phyloP scores from a whole-genome alignment of 2,113 vertebrate genomes.

The Trachemys scripta region DNA sequence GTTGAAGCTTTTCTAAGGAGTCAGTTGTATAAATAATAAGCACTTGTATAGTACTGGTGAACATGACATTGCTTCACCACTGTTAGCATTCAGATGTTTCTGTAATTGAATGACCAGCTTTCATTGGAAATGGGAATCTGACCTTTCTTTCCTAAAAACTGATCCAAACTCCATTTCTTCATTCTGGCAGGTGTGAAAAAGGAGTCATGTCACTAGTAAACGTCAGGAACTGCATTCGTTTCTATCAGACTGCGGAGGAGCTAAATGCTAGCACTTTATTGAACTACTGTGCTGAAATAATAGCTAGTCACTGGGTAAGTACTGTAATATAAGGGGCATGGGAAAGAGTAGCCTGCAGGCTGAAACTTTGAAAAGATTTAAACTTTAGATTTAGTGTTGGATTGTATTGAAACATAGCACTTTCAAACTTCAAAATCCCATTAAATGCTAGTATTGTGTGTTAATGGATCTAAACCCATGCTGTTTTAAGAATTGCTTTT shows the following conservation, averaged over 20 bases:
- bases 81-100: not conserved
- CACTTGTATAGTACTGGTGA: not conserved
- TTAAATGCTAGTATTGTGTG: not conserved
- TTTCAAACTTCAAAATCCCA: not conserved
- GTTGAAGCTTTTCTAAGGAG: not conserved
- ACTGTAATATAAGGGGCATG: not conserved
- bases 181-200: constrained; percentile 91
- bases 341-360: not conserved
- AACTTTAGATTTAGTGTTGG: not conserved
- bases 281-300: constrained; percentile 98
- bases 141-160: not conserved
- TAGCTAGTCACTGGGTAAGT: constrained; percentile 98
- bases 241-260: constrained; percentile 98
- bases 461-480: no score
- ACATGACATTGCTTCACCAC: not conserved
- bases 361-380: not conserved
- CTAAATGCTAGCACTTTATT: constrained; percentile 91
- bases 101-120: not conserved
- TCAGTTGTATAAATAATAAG: not conserved
- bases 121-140: not conserved
- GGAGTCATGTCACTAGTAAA: constrained; percentile 98
- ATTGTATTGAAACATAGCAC: not conserved
- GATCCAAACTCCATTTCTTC: not conserved
- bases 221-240: constrained; percentile 97
- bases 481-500: no score